Base-by-base conservation (phyloP, 2,888 invertebrate genomes). In the Ormyrus thymus region DNA sequence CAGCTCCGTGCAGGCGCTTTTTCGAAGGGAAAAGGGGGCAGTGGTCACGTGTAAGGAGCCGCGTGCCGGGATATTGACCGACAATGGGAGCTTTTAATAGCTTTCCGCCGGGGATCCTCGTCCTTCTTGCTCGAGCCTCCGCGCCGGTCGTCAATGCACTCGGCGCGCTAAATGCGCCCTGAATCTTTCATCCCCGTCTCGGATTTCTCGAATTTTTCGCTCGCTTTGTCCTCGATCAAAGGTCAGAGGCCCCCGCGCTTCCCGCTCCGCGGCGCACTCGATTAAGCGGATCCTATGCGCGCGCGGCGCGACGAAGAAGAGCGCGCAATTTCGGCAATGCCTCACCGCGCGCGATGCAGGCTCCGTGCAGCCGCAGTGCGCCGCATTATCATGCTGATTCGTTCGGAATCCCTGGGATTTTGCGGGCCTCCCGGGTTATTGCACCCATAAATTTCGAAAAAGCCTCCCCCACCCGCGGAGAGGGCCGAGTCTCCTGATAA, bases 301-400 rank as follows among this genome's bases (percentile, higher is more conserved):
- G 29, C 4, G 29, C 29, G 29, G 29, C 4, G 1, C 29, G 29
- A 29, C 4, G 58, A 69, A 58, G 15, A 58, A 58, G n/a, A 50
- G 43, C 15, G 48, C 7, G 70, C 50, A 70, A 70, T 59, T 59
- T 69, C 7, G 58, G 69, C 48, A 69, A 69, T 69, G 69, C 58
- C 46, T 56, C 56, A 15, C 15, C 7, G 56, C 48, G 56, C 48
- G 56, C 11, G 10, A 70, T 50, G 50, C n/a, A 50, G 7, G 29
- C 29, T 4, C 1, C 4, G 15, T n/a, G 56, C 0, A 70, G 11
- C 15, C n/a, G n/a, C 70, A 5, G 29, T 43, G 43, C 70, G 29
- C 64, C 76, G 79, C 79, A 79, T 81, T 82, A 82, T 84, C 81
- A 62, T 62, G 56, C 80, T 84, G 82, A 84, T 84, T 84, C 82